phyloP scores from a whole-genome alignment of 2,113 vertebrate species.

The Planiliza haematocheilus region DNA sequence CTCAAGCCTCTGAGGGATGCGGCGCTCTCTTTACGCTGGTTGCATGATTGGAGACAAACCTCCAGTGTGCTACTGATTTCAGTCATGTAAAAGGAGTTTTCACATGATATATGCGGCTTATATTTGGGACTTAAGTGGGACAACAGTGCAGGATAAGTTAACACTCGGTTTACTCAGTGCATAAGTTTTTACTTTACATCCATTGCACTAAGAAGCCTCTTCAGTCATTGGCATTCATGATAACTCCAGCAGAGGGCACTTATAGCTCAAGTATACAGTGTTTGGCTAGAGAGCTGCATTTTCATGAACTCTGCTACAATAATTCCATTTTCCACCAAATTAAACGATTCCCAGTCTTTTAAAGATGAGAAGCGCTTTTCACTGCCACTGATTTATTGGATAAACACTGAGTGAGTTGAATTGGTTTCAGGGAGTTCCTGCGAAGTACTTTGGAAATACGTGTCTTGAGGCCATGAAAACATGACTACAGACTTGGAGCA shows the following conservation, averaged over 20 bases:
- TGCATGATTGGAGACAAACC: conserved; percentile 42
- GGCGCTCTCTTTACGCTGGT: conserved; percentile 35
- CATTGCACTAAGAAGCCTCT: background rate
- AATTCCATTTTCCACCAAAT: background rate
- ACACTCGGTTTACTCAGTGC: conserved; percentile 6
- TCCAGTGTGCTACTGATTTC: conserved; percentile 9
- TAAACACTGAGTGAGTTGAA: background rate
- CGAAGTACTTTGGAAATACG: conserved; percentile 2
- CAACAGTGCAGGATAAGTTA: background rate
- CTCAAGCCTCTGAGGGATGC: conserved; percentile 39
- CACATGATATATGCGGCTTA: background rate
- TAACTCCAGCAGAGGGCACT: conserved; percentile 53
- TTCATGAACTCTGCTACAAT: conserved; percentile 9
- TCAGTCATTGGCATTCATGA: background rate
- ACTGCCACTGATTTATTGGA: background rate
- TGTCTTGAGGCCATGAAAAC: conserved; percentile 41
- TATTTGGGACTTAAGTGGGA: background rate
- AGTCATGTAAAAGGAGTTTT: background rate
- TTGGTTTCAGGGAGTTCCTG: background rate
- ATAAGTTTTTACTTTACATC: background rate
- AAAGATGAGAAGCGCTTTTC: background rate
- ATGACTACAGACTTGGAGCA: background rate
- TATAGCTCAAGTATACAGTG: conserved; percentile 1
- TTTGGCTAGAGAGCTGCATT: background rate
- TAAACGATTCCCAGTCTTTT: background rate